Conservation (phyloP, 2,888 invertebrate species). For the Abrostola triplasia region DNA sequence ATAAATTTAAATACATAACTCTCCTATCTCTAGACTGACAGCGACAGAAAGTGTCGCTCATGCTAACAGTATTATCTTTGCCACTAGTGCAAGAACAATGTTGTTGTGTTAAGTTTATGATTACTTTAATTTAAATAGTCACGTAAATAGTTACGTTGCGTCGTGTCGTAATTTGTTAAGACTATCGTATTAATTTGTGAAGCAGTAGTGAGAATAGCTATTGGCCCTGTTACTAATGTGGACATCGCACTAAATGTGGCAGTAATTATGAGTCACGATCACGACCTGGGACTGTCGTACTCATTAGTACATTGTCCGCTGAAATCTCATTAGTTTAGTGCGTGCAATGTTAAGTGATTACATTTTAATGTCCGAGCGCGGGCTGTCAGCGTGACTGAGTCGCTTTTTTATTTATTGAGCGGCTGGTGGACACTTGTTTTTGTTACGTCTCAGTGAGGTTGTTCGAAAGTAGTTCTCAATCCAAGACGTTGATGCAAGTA, state of each 20-base stretch:
- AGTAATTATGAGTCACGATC: conserved; percentile 82
- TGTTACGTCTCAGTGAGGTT: conserved; percentile 66
- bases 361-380: conserved; percentile 78
- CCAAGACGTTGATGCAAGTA: conserved; percentile 60
- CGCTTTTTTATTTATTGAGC: conserved; percentile 72
- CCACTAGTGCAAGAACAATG: conserved; percentile 69
- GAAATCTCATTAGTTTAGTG: conserved; percentile 86
- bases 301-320: conserved; percentile 83
- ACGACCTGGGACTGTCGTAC: conserved; percentile 76
- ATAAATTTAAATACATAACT: conserved; percentile 83
- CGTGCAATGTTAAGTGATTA: conserved; percentile 86
- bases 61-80: conserved; percentile 78
- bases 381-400: conserved; percentile 71
- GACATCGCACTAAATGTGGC: conserved; percentile 76
- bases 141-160: conserved; percentile 51
- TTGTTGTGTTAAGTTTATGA: conserved; percentile 59
- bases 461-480: conserved; percentile 74
- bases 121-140: conserved; percentile 61
- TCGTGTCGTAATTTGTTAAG: conserved; percentile 57
- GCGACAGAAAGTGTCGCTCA: conserved; percentile 77
- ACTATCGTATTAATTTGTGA: conserved; percentile 61
- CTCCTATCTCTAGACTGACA: conserved; percentile 77
- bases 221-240: conserved; percentile 65
- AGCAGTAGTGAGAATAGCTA: conserved; percentile 54
- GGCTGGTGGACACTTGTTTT: conserved; percentile 67